A percentile compares a stretch with the other conserved stretches of the same genome.
phyloP scores from a whole-genome alignment of 2,797 vertebrate genomes.

The Erithacus rubecula region DNA sequence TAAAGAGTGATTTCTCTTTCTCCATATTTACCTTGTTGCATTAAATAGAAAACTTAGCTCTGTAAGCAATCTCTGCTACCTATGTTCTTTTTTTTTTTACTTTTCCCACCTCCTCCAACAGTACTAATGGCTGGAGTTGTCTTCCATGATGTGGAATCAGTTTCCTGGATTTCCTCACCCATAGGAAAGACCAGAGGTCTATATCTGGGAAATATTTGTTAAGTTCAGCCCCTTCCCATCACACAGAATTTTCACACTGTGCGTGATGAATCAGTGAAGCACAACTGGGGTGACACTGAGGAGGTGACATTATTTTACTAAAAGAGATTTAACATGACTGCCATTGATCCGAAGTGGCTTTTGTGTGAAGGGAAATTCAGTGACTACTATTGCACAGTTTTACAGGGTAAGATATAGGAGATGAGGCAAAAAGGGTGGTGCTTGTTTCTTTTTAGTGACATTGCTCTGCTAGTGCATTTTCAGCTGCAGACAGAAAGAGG shows the following conservation, averaged over 20 bases:
- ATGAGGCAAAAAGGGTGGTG: background rate
- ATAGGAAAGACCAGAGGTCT: background rate
- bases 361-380: background rate
- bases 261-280: background rate
- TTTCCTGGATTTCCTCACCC: background rate
- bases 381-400: background rate
- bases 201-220: background rate
- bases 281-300: background rate
- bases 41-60: background rate
- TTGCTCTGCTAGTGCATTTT: background rate
- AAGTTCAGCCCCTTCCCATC: background rate
- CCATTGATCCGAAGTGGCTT: background rate
- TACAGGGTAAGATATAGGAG: background rate
- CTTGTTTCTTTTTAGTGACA: background rate
- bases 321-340: background rate
- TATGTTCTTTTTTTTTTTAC: background rate
- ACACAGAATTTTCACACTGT: background rate
- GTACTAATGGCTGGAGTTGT: background rate
- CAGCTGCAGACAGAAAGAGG: background rate
- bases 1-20: background rate
- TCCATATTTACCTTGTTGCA: background rate
- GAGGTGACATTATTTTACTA: background rate
- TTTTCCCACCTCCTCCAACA: background rate
- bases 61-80: background rate
- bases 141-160: background rate